Evolutionary conservation across 2,888 invertebrate species (phyloP), one percentile per base, ranked within the genome.

Genomic region (Odontomyia ornata): DNA sequence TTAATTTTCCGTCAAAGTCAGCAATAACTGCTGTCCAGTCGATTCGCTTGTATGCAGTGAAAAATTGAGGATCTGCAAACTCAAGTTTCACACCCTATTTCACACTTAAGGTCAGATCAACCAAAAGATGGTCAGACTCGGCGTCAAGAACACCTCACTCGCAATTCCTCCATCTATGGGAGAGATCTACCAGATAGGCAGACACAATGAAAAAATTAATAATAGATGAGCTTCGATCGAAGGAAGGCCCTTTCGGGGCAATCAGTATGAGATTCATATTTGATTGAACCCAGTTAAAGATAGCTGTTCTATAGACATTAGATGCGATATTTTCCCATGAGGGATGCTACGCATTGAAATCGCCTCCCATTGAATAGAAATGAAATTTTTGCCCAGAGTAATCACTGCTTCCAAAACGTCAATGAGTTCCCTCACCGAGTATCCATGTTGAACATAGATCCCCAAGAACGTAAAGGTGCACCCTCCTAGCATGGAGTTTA

Each of bases 161-260:
- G 7, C 4, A 52, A 15, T 52, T 52, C 52, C 52, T 15, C 52
- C 15, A n/a, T 4, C 52, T 18, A 3, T 13, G 52, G 52, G 18
- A 13, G 18, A 15, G 4, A 18, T 52, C 13, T 18, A 52, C 52
- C 15, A 52, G 52, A 15, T 52, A 9, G 15, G 52, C 52, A 3
- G 52, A 52, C 52, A 52, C 52, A n/a, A 52, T 52, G 18, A n/a
- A 52, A 52, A 52, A 52, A 9, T 52, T 18, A n/a, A 52, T 52
- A 18, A 9, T n/a, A 4, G 52, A 52, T n/a, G 52, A 52, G n/a
- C n/a, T 18, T n/a, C 52, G 5, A 4, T 2, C 3, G 18, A 15
- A 52, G 7, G 52, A 9, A 9, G 52, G 15, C 4, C 3, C 15
- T 2, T 52, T 18, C 18, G 52, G 52, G 5, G 52, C 15, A 18